Conservation (phyloP, 2,888 invertebrate genomes). For the Pycnomerus fuliginosus region DNA sequence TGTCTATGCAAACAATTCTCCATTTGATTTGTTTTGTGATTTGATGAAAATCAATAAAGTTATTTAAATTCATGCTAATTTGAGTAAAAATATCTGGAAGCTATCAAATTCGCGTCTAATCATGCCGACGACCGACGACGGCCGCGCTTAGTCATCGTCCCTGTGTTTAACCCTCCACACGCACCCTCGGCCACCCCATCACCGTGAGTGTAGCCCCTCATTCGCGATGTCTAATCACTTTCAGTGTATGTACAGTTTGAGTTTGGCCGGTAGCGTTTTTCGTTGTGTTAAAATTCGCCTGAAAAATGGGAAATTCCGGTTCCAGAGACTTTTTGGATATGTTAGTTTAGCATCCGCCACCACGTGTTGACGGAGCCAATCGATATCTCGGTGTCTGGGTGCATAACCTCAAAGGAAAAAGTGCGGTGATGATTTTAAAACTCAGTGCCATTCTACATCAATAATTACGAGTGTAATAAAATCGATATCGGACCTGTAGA, state of each 20-base stretch:
- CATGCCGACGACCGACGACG: slow-evolving; percentile 20
- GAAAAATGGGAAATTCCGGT: not conserved
- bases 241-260: slow-evolving; percentile 44
- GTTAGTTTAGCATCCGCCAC: no score
- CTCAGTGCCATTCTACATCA: slow-evolving; percentile 2
- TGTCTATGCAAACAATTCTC: slow-evolving; percentile 2
- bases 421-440: no score
- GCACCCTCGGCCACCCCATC: slow-evolving; percentile 37
- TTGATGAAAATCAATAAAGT: slow-evolving; percentile 1
- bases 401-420: no score
- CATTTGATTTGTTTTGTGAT: slow-evolving; percentile 1
- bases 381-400: slow-evolving; percentile 5
- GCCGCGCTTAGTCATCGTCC: slow-evolving; percentile 42
- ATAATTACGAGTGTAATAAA: slow-evolving; percentile 4
- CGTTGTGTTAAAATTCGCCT: slow-evolving; percentile 7
- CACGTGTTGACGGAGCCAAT: slow-evolving; percentile 5
- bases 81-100: slow-evolving; percentile 11
- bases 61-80: slow-evolving; percentile 17
- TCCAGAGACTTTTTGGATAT: not conserved
- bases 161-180: slow-evolving; percentile 39
- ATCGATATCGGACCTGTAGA: not conserved
- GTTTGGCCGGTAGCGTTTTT: slow-evolving; percentile 35
- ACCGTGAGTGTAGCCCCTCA: slow-evolving; percentile 41
- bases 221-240: slow-evolving; percentile 51
- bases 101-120: slow-evolving; percentile 22